Evolutionary conservation across 2,113 vertebrate species (phyloP).

Genomic region (Tyto alba): DNA sequence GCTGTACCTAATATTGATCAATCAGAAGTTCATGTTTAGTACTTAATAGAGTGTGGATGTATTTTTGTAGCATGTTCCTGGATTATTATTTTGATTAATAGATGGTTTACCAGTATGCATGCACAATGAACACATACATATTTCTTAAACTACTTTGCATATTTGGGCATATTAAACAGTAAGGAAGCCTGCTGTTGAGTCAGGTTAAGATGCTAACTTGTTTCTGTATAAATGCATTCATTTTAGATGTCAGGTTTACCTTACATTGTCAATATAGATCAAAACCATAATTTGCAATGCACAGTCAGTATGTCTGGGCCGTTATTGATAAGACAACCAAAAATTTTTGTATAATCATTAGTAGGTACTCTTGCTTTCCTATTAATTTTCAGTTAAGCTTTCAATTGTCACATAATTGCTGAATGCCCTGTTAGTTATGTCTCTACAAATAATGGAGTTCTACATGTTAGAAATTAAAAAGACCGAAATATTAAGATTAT

Average conservation of each 20-base stretch:
- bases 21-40: background rate
- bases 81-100: background rate
- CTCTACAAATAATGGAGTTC: background rate
- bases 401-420: background rate
- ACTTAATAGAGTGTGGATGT: background rate
- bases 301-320: background rate
- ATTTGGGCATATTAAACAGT: background rate
- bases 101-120: background rate
- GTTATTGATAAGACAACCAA: slow-evolving; percentile 6
- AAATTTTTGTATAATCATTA: background rate
- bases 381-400: background rate
- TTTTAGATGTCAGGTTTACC: slow-evolving; percentile 30
- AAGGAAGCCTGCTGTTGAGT: background rate
- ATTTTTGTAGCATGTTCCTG: background rate
- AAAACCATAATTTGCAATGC: slow-evolving; percentile 40
- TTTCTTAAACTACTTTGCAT: background rate
- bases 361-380: background rate
- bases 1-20: background rate
- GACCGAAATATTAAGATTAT: background rate
- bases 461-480: background rate
- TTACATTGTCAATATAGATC: slow-evolving; percentile 24
- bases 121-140: background rate
- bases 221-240: background rate
- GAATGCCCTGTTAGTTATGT: background rate
- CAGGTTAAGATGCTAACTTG: background rate